Percentiles rank a stretch among this genome's conserved stretches.
phyloP scores from a whole-genome alignment of 2,888 invertebrate species.

The Linnaemya vulpina region DNA sequence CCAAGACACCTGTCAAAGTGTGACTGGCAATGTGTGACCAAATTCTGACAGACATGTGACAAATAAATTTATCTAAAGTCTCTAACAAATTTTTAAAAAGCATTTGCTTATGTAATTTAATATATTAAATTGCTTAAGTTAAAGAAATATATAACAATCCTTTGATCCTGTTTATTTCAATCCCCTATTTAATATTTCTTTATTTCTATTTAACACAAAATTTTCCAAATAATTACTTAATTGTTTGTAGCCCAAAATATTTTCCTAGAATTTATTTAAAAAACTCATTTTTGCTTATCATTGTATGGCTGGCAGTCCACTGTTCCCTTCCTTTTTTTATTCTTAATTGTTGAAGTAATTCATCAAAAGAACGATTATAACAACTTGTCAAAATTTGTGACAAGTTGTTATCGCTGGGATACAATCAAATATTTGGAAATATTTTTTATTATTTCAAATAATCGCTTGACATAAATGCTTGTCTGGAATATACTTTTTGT shows the following conservation, averaged over 20 bases:
- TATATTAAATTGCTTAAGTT: background rate
- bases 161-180: conserved; percentile 31
- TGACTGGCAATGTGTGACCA: conserved; percentile 20
- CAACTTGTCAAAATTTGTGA: conserved; percentile 73
- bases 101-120: background rate
- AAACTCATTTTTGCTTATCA: conserved; percentile 47
- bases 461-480: background rate
- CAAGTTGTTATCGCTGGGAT: conserved; percentile 64
- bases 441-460: background rate
- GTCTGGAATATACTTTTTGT: background rate
- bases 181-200: background rate
- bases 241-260: conserved; percentile 5
- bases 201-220: background rate
- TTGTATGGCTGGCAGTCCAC: conserved; percentile 7
- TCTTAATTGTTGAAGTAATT: conserved; percentile 31
- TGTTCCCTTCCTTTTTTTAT: background rate
- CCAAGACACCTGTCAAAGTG: conserved; percentile 45
- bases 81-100: background rate
- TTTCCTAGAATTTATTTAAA: conserved; percentile 44
- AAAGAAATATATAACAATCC: no score
- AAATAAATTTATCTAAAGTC: background rate
- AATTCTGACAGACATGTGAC: conserved; percentile 67
- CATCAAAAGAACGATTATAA: conserved; percentile 56
- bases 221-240: conserved; percentile 41
- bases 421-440: conserved; percentile 27